Base-by-base conservation (phyloP, 2,797 vertebrate species). In the Chloroceryle inda region DNA sequence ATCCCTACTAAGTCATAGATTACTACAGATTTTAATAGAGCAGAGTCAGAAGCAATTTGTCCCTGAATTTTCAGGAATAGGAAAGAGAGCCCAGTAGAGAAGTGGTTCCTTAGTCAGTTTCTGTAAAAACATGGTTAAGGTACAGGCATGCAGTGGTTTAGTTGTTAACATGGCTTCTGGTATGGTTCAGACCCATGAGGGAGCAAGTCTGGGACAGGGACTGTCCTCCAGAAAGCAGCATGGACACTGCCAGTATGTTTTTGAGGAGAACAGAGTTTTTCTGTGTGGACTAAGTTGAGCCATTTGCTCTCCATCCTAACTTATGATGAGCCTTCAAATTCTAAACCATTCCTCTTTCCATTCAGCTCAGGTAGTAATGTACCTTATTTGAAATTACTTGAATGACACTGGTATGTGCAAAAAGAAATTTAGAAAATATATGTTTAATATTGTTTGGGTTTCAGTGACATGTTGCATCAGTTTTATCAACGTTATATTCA, bases 271-370 rank as follows among this genome's bases (percentile, higher is more conserved):
- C 3, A 58, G 21, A 42, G 3, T 20, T 81, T 84, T 76, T 31
- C 20, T 35, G 0, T 16, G 3, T 31, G 9, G 19, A 44, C 24
- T 78, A 44, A 49, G 24, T 8, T 61, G 35, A 75, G n/a, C 8
- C 13, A 11, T 76, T 74, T 74, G 16, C 8, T 27, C 31, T 69
- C 52, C 74, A 19, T 24, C 17, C 17, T 52, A 23, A 21, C 1
- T 5, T 45, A 31, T 3, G 3, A 45, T 42, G 6, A 55, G 3
- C 1, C 7, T 73, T 72, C 61, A 11, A 56, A 35, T 52, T 6
- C 14, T 56, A 27, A 45, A 33, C 5, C 0, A 0, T 52, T 80
- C 19, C 52, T 61, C 27, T 35, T 88, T 84, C 22, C 0, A 0
- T 53, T 63, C 49, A 75, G 21, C 6, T 74, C 5, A 38, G 19